Percentiles rank a stretch among this genome's conserved stretches.
Conservation (phyloP, 2,113 vertebrate genomes). For the Glareola pratincola region DNA sequence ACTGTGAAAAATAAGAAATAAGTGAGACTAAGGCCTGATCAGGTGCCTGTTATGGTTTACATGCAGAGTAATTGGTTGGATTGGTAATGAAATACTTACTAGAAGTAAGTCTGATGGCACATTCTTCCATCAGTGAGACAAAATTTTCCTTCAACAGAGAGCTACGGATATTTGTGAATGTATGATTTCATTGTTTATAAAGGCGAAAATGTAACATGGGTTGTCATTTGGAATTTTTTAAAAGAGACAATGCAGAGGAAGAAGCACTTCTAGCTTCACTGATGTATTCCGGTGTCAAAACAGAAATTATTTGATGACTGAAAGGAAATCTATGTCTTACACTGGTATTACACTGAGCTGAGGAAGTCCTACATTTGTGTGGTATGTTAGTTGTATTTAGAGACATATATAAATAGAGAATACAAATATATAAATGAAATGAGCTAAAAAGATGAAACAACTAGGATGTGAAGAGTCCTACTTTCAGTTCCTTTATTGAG, state of each 20-base stretch:
- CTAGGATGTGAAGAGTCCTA: neutral
- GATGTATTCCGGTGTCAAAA: neutral
- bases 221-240: neutral
- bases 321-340: neutral
- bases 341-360: constrained; percentile 35
- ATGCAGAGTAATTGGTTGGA: neutral
- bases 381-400: constrained; percentile 33
- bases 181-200: constrained; percentile 38
- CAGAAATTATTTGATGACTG: neutral
- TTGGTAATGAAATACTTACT: neutral
- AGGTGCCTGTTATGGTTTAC: neutral
- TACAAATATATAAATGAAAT: constrained; percentile 36
- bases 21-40: neutral
- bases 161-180: neutral
- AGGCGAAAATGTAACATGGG: neutral
- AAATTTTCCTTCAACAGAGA: neutral
- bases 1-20: neutral
- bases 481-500: constrained; percentile 35
- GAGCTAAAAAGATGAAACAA: constrained; percentile 44
- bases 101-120: neutral
- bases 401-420: neutral
- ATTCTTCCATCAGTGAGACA: neutral
- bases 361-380: constrained; percentile 15
- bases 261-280: neutral
- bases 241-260: neutral